Conservation (phyloP, 2,113 vertebrate species). For the Channa argus region DNA sequence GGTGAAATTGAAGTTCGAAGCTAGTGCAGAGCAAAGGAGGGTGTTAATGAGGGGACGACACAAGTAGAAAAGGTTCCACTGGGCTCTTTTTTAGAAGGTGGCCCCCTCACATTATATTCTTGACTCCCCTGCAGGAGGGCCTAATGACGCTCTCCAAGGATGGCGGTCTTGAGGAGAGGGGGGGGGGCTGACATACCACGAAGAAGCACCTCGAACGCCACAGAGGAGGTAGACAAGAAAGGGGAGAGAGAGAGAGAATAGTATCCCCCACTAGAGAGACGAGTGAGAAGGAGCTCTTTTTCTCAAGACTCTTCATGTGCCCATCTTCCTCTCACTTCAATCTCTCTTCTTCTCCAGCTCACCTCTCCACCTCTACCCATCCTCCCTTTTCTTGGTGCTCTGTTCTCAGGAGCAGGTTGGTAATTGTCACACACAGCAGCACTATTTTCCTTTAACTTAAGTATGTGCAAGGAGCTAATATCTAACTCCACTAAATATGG, state of each 20-base stretch:
- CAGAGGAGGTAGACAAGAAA: conserved; percentile 60
- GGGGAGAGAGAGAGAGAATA: conserved; percentile 45
- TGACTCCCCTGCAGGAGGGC: conserved; percentile 92
- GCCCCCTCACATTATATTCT: conserved; percentile 92
- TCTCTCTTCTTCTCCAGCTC: conserved; percentile 81
- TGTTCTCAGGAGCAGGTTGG: conserved; percentile 57
- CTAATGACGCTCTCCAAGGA: conserved; percentile 86
- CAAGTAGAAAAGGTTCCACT: conserved; percentile 78
- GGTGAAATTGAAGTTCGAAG: conserved; percentile 60
- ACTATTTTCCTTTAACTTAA: conserved; percentile 68
- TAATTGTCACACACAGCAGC: conserved; percentile 67
- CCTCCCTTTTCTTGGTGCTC: conserved; percentile 42
- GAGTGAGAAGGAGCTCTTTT: conserved; percentile 89
- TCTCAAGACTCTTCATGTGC: conserved; percentile 85
- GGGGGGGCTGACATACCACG: conserved; percentile 41
- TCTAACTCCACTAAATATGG: conserved; percentile 55
- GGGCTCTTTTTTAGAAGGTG: conserved; percentile 86
- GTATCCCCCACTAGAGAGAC: conserved; percentile 62
- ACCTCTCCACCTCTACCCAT: conserved; percentile 67
- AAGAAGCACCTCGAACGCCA: conserved; percentile 38
- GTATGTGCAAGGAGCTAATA: conserved; percentile 62
- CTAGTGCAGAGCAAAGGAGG: conserved; percentile 69
- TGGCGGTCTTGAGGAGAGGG: conserved; percentile 83
- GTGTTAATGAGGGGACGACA: conserved; percentile 92
- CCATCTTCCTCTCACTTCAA: conserved; percentile 84